Conservation (phyloP, 1,140 invertebrate genomes). For the Medauroidea extradentata region DNA sequence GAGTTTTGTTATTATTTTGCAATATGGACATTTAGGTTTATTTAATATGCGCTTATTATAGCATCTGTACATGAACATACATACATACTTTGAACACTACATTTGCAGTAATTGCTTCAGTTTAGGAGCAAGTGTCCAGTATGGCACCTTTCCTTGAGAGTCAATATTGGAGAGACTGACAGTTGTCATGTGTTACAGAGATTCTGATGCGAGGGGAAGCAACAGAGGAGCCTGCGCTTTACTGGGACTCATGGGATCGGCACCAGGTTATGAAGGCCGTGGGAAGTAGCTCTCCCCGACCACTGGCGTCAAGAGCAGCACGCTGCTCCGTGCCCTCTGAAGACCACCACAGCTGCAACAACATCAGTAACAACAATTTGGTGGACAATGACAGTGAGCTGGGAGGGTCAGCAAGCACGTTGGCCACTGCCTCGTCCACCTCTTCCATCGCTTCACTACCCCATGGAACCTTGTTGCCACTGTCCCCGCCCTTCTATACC, state of each 20-base stretch:
- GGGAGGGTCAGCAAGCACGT: constrained; percentile 19
- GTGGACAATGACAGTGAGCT: constrained; percentile 37
- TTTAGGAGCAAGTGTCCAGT: too few species aligned
- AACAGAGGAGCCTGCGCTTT: constrained; percentile 54
- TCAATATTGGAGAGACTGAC: too few species aligned
- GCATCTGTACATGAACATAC: too few species aligned
- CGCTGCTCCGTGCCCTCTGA: constrained; percentile 57
- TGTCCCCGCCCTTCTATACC: constrained; percentile 37
- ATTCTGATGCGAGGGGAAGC: constrained; percentile 54
- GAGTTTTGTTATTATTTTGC: too few species aligned
- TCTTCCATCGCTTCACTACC: constrained; percentile 24
- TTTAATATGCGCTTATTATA: too few species aligned
- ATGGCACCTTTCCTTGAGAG: too few species aligned
- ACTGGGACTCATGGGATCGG: constrained; percentile 91
- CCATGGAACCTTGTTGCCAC: constrained; percentile 25
- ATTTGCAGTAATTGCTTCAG: too few species aligned
- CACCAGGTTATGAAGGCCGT: constrained; percentile 37
- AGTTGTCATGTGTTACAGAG: constrained; percentile 48
- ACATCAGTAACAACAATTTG: constrained; percentile 32
- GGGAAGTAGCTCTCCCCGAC: constrained; percentile 56
- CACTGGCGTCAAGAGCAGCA: constrained; percentile 45
- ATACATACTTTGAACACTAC: too few species aligned
- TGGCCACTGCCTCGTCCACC: constrained; percentile 26
- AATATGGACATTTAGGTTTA: too few species aligned
- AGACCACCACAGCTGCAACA: constrained; percentile 47